A percentile compares a stretch with the other conserved stretches of the same genome.
Conservation (phyloP, 2,888 invertebrate species). For the Laspeyria flexula region DNA sequence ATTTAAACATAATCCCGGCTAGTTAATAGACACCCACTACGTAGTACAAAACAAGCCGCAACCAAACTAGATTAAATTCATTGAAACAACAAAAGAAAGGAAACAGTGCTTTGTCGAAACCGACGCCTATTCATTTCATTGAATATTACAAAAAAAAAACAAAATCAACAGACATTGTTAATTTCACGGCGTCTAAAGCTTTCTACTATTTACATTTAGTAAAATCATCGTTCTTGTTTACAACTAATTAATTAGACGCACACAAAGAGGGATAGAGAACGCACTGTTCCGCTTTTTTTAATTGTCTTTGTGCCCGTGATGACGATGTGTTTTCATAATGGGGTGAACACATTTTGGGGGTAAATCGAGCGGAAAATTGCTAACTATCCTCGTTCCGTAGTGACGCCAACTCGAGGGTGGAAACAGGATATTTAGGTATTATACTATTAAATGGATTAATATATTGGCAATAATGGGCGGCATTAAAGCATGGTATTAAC, state of each 20-base stretch:
- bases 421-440: conserved; percentile 20
- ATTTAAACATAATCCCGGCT: background rate
- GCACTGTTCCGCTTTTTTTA: conserved; percentile 66
- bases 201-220: conserved; percentile 83
- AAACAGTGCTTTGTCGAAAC: conserved; percentile 56
- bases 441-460: background rate
- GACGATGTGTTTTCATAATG: conserved; percentile 67
- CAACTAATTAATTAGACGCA: conserved; percentile 82
- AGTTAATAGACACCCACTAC: background rate
- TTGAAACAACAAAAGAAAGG: conserved; percentile 65
- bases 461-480: conserved; percentile 11
- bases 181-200: conserved; percentile 68
- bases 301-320: conserved; percentile 69
- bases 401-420: conserved; percentile 47
- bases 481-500: background rate
- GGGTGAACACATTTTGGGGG: conserved; percentile 70
- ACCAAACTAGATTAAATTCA: conserved; percentile 39
- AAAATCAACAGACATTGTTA: conserved; percentile 75
- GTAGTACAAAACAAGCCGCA: background rate
- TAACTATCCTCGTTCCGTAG: conserved; percentile 56
- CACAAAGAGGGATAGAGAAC: conserved; percentile 71
- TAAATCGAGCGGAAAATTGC: conserved; percentile 85
- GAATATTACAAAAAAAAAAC: conserved; percentile 55
- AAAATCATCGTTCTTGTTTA: conserved; percentile 79
- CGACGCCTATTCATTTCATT: conserved; percentile 55